Conservation (phyloP, 2,113 vertebrate species). For the Pachycephala philippinensis region DNA sequence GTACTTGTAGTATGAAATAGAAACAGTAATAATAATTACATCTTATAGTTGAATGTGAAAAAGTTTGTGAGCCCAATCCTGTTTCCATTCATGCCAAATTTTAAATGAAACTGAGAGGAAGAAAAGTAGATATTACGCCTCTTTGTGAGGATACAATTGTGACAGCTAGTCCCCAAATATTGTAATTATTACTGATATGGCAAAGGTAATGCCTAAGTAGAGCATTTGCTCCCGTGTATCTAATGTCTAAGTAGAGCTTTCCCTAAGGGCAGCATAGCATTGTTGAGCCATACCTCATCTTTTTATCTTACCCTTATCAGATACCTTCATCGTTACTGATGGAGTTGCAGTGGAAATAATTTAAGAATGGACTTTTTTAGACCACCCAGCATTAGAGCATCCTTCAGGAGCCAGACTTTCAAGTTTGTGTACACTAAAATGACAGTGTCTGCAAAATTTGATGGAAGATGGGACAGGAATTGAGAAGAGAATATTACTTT, state of each 20-base stretch:
- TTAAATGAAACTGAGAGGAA: background rate
- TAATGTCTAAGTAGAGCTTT: background rate
- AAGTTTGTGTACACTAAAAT: background rate
- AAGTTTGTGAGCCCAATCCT: background rate
- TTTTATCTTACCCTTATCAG: background rate
- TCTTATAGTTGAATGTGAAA: background rate
- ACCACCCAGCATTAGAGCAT: background rate
- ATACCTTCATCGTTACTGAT: background rate
- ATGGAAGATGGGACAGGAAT: background rate
- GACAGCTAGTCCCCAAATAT: background rate
- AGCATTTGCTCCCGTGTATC: background rate
- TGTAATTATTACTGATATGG: background rate
- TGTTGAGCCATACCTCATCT: background rate
- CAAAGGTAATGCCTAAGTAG: background rate
- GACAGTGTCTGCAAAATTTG: background rate
- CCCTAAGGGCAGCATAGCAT: background rate
- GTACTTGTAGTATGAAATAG: background rate
- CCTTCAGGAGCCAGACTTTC: background rate
- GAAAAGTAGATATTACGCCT: background rate
- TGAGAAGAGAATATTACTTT: background rate
- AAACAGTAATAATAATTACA: slow-evolving; percentile 29
- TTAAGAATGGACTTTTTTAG: background rate
- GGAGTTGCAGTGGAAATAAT: background rate
- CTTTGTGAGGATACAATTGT: background rate
- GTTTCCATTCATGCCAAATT: slow-evolving; percentile 17